Conservation (phyloP, 2,888 invertebrate genomes). For the Ypsolopha sequella region DNA sequence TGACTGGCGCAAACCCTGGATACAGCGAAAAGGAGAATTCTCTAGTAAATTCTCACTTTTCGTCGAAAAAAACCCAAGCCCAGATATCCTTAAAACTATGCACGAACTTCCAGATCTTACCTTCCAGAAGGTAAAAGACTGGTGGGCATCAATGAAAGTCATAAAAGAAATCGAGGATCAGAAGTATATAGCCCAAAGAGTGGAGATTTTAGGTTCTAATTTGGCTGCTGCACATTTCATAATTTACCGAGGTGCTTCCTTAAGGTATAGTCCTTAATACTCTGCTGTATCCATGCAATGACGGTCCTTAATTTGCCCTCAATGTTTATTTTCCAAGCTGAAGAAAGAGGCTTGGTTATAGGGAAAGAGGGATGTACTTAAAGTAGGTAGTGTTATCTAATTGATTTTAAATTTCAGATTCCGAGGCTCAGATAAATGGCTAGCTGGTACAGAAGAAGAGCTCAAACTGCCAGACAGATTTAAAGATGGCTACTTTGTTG, state of each 20-base stretch:
- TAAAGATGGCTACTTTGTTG: constrained; percentile 74
- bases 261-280: constrained; percentile 57
- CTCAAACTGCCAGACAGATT: constrained; percentile 72
- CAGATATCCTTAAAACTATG: constrained; percentile 45
- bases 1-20: constrained; percentile 74
- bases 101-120: constrained; percentile 67
- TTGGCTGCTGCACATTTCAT: constrained; percentile 91
- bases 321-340: no score
- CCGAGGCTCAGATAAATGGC: constrained; percentile 63
- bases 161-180: constrained; percentile 70
- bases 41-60: constrained; percentile 71
- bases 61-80: constrained; percentile 45
- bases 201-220: constrained; percentile 79
- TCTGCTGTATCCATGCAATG: no score
- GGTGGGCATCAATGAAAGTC: constrained; percentile 66
- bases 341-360: no score
- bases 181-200: constrained; percentile 69
- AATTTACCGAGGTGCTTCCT: constrained; percentile 78
- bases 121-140: constrained; percentile 57
- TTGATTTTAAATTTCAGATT: constrained; percentile 38
- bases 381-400: no score
- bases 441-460: constrained; percentile 61
- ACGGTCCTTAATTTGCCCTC: no score
- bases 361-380: no score
- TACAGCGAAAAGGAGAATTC: constrained; percentile 70